phyloP scores from a whole-genome alignment of 2,888 invertebrate genomes.

The Bellardia bayeri region DNA sequence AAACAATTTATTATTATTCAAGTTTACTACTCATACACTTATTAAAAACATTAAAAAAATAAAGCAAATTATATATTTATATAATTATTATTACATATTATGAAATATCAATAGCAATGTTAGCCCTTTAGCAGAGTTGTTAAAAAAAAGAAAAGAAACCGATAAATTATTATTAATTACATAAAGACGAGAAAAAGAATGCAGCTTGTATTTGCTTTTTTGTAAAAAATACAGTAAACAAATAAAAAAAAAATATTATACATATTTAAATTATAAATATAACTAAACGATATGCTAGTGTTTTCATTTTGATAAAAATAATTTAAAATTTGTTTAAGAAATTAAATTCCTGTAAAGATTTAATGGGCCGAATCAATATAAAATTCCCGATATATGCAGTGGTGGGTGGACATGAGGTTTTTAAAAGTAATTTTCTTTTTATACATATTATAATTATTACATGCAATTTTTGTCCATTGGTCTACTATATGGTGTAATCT shows the following conservation, averaged over 20 bases:
- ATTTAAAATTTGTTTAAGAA: no score
- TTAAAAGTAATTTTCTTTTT: no score
- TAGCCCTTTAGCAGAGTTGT: constrained; percentile 70
- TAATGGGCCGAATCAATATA: no score
- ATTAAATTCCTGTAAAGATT: no score
- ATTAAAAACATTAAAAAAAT: constrained; percentile 48
- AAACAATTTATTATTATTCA: constrained; percentile 52
- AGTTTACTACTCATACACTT: constrained; percentile 65
- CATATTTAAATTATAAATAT: constrained; percentile 35
- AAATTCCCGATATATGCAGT: no score
- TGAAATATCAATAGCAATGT: constrained; percentile 72
- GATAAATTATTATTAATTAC: constrained; percentile 34
- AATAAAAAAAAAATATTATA: constrained; percentile 40
- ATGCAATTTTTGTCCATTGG: no score
- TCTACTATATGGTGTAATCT: no score
- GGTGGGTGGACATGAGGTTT: no score
- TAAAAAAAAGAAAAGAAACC: constrained; percentile 42
- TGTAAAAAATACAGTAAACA: constrained; percentile 60
- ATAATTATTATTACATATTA: constrained; percentile 53
- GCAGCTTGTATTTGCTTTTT: constrained; percentile 73
- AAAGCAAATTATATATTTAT: constrained; percentile 47
- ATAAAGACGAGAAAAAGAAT: constrained; percentile 54
- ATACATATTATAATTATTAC: no score
- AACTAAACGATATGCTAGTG: no score
- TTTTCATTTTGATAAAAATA: no score